A percentile compares a stretch with the other conserved stretches of the same genome.
Conservation (phyloP, 2,113 vertebrate species). For the Scophthalmus maximus region DNA sequence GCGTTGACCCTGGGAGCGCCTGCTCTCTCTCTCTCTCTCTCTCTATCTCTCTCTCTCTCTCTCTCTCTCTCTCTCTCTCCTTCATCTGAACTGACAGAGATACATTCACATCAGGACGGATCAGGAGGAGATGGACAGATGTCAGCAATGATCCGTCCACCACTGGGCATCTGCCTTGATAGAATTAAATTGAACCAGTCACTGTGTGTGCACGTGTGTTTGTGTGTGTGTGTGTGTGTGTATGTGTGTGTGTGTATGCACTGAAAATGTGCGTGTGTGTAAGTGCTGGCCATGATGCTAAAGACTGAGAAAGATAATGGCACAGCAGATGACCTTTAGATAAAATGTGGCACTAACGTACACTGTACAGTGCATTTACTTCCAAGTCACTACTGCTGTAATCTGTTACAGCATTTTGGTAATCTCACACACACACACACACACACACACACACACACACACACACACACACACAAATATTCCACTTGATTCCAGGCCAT, state of each 20-base stretch:
- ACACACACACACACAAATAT: neutral
- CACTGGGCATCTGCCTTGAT: constrained; percentile 73
- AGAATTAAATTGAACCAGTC: constrained; percentile 66
- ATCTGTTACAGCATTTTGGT: constrained; percentile 39
- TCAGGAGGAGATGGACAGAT: constrained; percentile 80
- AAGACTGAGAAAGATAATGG: constrained; percentile 62
- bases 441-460: neutral
- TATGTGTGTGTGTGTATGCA: constrained; percentile 23
- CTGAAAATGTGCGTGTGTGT: constrained; percentile 15
- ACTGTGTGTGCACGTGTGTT: constrained; percentile 13
- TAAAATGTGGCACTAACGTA: constrained; percentile 48
- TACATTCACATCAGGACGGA: constrained; percentile 67
- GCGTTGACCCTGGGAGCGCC: constrained; percentile 32
- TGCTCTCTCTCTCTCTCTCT: constrained; percentile 15
- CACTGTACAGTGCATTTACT: constrained; percentile 36
- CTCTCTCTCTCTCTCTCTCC: constrained; percentile 11
- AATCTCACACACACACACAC: constrained; percentile 15
- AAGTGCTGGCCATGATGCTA: constrained; percentile 37
- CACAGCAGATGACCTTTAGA: constrained; percentile 67
- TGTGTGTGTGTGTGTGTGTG: constrained; percentile 29
- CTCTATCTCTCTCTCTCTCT: constrained; percentile 21
- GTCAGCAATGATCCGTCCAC: constrained; percentile 77
- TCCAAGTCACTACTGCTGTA: constrained; percentile 38
- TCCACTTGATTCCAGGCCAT: constrained; percentile 12
- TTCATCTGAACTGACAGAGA: constrained; percentile 61